Evolutionary conservation across 2,797 vertebrate species (phyloP), one percentile per base, ranked within the genome.

Genomic region (Alcedo quadribrachys): DNA sequence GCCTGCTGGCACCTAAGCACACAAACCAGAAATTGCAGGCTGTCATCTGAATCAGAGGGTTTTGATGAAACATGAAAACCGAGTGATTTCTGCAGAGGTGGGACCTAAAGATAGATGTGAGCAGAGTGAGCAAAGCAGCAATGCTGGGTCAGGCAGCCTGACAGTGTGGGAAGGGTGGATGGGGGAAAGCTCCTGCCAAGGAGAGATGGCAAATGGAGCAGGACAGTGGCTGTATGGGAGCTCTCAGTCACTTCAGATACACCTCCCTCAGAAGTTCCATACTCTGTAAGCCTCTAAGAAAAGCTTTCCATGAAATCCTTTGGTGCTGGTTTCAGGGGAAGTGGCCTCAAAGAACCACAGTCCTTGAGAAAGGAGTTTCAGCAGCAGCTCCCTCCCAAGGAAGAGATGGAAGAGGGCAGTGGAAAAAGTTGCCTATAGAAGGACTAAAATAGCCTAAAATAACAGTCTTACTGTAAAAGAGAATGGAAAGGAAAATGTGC

Each of bases 401-500:
- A 74, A 75, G 48, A 28, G 2, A 30, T 70, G 33, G 78, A 89
- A 81, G 60, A 78, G 21, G 30, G 27, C 71, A 75, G 50, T 85
- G 91, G 94, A 93, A 96, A 94, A 92, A 89, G 54, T 60, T 90
- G 76, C 69, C 79, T 85, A 63, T 28, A 78, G 79, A 74, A 67
- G 71, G 61, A 78, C 67, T 81, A 76, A 87, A 83, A 87, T 53
- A 85, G 74, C 37, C 51, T 53, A 62, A 57, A 75, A 53, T 53
- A 85, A 87, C 8, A 50, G 81, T 12, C 61, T 84, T 91, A 76
- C 91, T 81, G 87, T 95, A 89, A 92, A 85, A 85, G 53, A 89
- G 77, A 90, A 85, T 71, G 81, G 90, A 93, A 94, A 93, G 53
- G 69, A 93, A 96, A 94, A 93, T 78, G 82, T 91, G 53, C 66